Evolutionary conservation across 2,113 vertebrate genomes (phyloP), one percentile per base, ranked within the genome.

Genomic region (Zosterops hypoxanthus): DNA sequence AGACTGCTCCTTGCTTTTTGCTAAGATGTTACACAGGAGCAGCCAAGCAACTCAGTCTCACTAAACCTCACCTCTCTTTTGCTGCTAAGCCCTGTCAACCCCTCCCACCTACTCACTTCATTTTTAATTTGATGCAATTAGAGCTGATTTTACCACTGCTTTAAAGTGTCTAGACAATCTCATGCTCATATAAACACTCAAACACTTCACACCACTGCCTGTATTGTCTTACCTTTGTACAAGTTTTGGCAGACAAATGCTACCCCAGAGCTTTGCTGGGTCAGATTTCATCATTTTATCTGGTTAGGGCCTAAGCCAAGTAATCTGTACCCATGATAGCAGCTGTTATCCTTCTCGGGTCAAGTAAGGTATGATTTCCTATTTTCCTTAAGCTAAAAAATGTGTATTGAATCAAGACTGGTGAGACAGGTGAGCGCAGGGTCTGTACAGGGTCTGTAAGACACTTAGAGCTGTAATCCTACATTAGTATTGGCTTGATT

Each of bases 321-420:
- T n/a, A 94, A 36, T 68, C 78, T 93, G 87, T 75, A 73, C 66
- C 59, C n/a, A 1, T 64, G 61, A 91, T 39, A 95, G 80, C 81
- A 90, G 86, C 86, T 94, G 71, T 86, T 93, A 92, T 59, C 65
- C 80, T 68, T 39, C 49, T 94, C 1, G 1, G 66, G 88, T 93
- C 86, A 95, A 92, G 75, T 68, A 88, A 83, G 55, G 50, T 94
- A 84, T 47, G 84, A 93, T 94, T 96, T 94, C 88, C 93, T 94
- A 91, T 82, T 52, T 86, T 88, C 50, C 59, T 83, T 90, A 56
- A 92, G 68, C 44, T 80, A 76, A 86, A 93, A 92, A 94, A 66
- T 22, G 19, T 92, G 79, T 70, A 10, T 83, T 92, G 76, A 73
- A 90, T 93, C 33, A 90, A 80, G 33, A 29, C 44, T 71, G 7